Conservation (phyloP, 2,113 vertebrate species). For the Sinocyclocheilus rhinocerous region DNA sequence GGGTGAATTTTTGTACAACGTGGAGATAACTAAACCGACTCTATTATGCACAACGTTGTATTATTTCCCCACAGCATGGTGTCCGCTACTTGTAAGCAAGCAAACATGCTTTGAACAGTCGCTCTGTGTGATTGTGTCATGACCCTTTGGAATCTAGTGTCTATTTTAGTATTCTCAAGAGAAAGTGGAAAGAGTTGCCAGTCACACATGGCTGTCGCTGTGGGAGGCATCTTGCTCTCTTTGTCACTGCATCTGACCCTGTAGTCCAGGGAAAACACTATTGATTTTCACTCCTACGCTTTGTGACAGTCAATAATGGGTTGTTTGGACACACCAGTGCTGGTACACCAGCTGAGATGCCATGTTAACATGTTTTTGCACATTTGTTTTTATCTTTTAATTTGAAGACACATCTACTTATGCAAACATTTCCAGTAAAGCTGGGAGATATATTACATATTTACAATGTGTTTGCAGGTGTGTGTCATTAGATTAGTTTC, state of each 20-base stretch:
- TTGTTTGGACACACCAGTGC: constrained; percentile 54
- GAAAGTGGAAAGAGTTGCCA: constrained; percentile 29
- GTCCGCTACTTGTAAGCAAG: neutral
- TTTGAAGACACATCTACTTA: neutral
- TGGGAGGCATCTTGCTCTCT: constrained; percentile 32
- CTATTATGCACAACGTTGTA: neutral
- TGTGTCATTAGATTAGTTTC: no score
- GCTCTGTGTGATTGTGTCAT: neutral
- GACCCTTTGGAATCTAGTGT: constrained; percentile 22
- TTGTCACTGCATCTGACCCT: constrained; percentile 60
- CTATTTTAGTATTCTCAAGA: constrained; percentile 15
- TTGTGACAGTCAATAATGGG: constrained; percentile 64
- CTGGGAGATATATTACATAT: neutral
- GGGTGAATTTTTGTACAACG: neutral
- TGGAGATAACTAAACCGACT: neutral
- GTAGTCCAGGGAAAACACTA: constrained; percentile 63
- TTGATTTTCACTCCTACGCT: constrained; percentile 65
- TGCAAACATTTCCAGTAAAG: neutral
- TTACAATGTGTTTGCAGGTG: no score
- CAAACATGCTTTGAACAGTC: neutral
- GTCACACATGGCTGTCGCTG: constrained; percentile 25
- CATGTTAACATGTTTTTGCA: constrained; percentile 17
- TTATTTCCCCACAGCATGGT: neutral
- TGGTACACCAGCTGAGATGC: neutral
- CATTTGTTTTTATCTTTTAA: neutral